Base-by-base conservation (phyloP, 2,113 vertebrate genomes). In the Scophthalmus maximus region DNA sequence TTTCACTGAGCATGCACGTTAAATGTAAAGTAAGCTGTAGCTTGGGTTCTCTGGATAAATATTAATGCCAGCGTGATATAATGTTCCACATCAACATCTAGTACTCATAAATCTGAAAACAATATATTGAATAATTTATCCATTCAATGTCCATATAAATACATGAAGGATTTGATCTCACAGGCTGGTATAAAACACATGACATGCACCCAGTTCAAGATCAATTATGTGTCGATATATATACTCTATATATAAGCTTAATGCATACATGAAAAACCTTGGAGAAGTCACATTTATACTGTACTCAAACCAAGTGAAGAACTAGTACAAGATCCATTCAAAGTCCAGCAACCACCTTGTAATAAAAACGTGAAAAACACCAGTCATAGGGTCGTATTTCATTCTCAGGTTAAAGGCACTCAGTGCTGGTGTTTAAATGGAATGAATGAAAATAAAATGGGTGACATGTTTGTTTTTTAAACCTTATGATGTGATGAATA, bases 371-470 rank as follows among this genome's bases (percentile, higher is more conserved):
- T 55, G 77, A 64, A 75, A 79, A 82, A 83, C 40, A 78, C 65
- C 63, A 65, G 46, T 46, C 46, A 53, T 42, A 29, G 60, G 75
- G 68, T 77, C 11, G 8, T 62, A 63, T 72, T 77, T 87, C 65
- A 78, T 86, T 88, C 76, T 85, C 44, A 66, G 60, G 64, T 73
- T 84, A 57, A 93, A 93, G 93, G 92, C 93, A 93, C 91, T 88
- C 82, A 85, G 71, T 34, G 55, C 69, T 71, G 70, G 69, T 75
- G 40, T 68, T 72, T 44, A 58, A 40, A 52, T 29, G 73, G 46
- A 70, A 30, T 32, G 9, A 29, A 70, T 58, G 59, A 57, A 68
- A 76, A 62, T 23, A 51, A 72, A 70, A 42, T 12, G 2, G 29
- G 57, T 53, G 27, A 74, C 8, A 20, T 51, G 55, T 74, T 72